Evolutionary conservation across 2,888 invertebrate genomes (phyloP).

Genomic region (Norana najaformis): DNA sequence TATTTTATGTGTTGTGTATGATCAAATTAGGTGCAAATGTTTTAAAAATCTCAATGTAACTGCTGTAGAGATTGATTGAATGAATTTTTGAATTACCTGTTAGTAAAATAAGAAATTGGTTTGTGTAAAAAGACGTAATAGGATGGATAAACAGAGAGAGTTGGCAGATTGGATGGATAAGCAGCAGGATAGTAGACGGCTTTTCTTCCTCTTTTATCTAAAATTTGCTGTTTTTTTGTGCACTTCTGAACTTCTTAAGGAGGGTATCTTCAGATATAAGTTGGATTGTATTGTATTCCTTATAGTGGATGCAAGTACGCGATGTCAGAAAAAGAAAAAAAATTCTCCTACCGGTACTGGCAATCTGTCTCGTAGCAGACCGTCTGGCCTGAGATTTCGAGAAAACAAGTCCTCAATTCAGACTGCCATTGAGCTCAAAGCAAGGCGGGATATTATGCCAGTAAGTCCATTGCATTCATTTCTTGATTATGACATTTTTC

Average conservation of each 20-base stretch:
- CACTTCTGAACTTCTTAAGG: background rate
- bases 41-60: too few species aligned
- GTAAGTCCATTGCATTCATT: slow-evolving; percentile 15
- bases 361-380: background rate
- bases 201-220: background rate
- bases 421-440: slow-evolving; percentile 60
- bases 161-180: background rate
- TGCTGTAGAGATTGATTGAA: too few species aligned
- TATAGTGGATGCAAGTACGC: background rate
- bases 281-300: background rate
- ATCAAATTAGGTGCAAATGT: background rate
- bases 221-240: background rate
- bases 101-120: too few species aligned
- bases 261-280: background rate
- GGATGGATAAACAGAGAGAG: background rate
- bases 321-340: background rate
- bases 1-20: background rate
- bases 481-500: slow-evolving; percentile 14
- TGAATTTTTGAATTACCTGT: too few species aligned
- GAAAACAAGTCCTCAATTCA: slow-evolving; percentile 49
- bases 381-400: slow-evolving; percentile 37
- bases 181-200: background rate
- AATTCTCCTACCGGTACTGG: background rate
- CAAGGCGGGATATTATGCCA: slow-evolving; percentile 49
- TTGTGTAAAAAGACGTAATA: background rate